phyloP scores from a whole-genome alignment of 2,888 invertebrate species.

The Cyrtodaria siliqua region DNA sequence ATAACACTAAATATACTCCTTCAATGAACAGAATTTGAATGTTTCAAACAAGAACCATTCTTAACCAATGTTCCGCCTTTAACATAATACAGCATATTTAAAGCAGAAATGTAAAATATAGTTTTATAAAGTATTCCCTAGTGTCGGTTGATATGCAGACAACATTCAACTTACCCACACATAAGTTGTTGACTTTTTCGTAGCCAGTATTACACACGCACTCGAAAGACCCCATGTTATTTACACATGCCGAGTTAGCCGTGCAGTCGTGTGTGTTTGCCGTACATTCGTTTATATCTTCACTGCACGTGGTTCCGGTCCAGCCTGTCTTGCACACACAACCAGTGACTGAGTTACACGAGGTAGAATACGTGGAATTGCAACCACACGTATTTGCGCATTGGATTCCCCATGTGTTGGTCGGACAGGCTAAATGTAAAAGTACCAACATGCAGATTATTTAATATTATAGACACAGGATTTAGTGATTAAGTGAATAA shows the following conservation, averaged over 20 bases:
- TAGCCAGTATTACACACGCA: constrained; percentile 54
- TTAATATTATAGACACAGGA: no score
- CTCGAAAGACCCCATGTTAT: constrained; percentile 38
- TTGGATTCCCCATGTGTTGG: constrained; percentile 41
- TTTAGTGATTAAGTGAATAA: no score
- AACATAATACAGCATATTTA: no score
- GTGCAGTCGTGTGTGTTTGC: constrained; percentile 27
- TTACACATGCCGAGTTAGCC: constrained; percentile 35
- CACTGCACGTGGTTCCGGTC: constrained; percentile 60
- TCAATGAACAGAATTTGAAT: no score
- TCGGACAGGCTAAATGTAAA: constrained; percentile 59
- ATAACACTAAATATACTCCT: no score
- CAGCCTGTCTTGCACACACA: constrained; percentile 61
- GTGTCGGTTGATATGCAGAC: no score
- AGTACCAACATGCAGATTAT: no score
- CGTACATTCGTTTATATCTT: constrained; percentile 60
- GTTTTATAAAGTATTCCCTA: no score
- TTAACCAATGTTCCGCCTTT: no score
- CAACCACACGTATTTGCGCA: constrained; percentile 61
- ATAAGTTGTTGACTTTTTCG: constrained; percentile 18
- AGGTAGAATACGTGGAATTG: constrained; percentile 24
- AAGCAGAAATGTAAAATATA: no score
- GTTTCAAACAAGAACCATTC: no score
- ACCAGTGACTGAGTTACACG: constrained; percentile 48
- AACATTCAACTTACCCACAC: constrained; percentile 35